phyloP scores from a whole-genome alignment of 2,888 invertebrate genomes.

The Drosophila aldrichi region DNA sequence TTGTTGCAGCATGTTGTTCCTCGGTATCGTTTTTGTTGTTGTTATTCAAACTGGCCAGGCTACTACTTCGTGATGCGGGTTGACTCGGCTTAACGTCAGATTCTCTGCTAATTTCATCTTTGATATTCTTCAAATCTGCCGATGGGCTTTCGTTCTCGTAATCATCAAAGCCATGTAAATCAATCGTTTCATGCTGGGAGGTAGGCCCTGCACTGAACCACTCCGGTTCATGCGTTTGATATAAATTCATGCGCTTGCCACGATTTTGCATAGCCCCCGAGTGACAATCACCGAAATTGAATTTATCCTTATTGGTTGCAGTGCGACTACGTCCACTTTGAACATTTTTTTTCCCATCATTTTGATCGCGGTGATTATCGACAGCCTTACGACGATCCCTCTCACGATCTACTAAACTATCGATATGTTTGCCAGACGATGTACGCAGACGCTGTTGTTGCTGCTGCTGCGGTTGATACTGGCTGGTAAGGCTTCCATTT shows the following conservation, averaged over 20 bases:
- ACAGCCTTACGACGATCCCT: constrained; percentile 86
- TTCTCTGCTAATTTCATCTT: constrained; percentile 18
- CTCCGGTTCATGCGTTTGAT: constrained; percentile 90
- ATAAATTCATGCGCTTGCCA: constrained; percentile 50
- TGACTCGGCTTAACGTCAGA: not conserved
- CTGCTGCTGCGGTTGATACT: constrained; percentile 3
- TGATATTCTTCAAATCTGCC: constrained; percentile 14
- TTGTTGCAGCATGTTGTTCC: not conserved
- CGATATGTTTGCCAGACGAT: constrained; percentile 37
- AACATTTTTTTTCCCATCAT: constrained; percentile 63
- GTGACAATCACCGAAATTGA: constrained; percentile 33
- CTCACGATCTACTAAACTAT: constrained; percentile 30
- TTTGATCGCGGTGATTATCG: constrained; percentile 43
- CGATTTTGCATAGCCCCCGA: constrained; percentile 24
- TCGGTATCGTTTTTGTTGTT: constrained; percentile 22
- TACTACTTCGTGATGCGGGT: constrained; percentile 39
- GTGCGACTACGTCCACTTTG: constrained; percentile 41
- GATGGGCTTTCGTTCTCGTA: constrained; percentile 86
- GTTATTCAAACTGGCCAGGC: constrained; percentile 41
- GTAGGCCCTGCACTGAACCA: constrained; percentile 96
- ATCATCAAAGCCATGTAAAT: constrained; percentile 94
- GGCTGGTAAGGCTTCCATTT: constrained; percentile 35
- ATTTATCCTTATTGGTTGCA: constrained; percentile 51
- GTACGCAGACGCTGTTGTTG: constrained; percentile 52
- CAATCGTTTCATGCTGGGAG: constrained; percentile 96